Evolutionary conservation across 2,797 vertebrate species (phyloP), one percentile per base, ranked within the genome.

Genomic region (Propithecus deckenii): DNA sequence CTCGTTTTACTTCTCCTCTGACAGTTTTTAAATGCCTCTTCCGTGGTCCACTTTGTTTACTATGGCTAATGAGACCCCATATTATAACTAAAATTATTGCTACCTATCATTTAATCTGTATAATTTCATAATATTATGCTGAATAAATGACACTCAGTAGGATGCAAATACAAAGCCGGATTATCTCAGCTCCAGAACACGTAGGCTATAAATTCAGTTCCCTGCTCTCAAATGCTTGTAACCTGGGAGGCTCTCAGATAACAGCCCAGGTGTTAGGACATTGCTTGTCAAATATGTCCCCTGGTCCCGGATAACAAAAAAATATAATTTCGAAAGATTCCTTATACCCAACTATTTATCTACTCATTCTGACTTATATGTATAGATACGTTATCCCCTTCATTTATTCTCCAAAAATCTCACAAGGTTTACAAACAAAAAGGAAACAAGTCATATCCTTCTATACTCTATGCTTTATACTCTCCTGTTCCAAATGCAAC

Each of bases 91-190:
- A n/a, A 43, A 65, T 15, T 22, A 57, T 20, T 8, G 1, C n/a
- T 12, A 2, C 22, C 23, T 32, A 4, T n/a, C n/a, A 0, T 38
- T 5, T 14, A 13, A 8, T 55, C 13, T n/a, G 7, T 35, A 15
- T 28, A 25, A 28, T n/a, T 50, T 18, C 18, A 30, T 50, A 23
- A 28, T 18, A 11, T 2, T 50, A 8, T 3, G 1, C 7, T 43
- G 35, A 32, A 30, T 10, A 12, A 10, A 8, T 23, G 59, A 32
- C 46, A 28, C 15, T 75, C 23, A 9, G 3, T 32, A 17, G 35
- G 30, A 32, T 9, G 10, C 25, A 57, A 18, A 41, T 10, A 12
- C 0, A 46, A 63, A 76, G n/a, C 2, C 1, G 11, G 9, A 12
- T n/a, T 25, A 14, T 9, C 8, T 87, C 14, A 46, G 52, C 30